Evolutionary conservation across 2,888 invertebrate genomes (phyloP).

Genomic region (Microctonus brassicae): DNA sequence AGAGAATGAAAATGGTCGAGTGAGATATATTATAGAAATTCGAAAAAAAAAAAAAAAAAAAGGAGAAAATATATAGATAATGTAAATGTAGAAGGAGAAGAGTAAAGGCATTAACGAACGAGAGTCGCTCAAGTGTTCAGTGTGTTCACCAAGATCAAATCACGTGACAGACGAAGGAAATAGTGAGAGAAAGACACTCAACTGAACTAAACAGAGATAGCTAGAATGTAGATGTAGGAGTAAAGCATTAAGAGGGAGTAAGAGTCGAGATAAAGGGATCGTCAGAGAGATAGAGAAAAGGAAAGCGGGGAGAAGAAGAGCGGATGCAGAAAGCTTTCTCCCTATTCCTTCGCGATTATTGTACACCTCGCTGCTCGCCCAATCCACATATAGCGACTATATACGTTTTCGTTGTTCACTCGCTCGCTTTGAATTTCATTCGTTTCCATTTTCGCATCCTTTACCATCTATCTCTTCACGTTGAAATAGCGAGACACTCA

Average conservation of each 20-base stretch:
- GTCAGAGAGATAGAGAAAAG: conserved; percentile 24
- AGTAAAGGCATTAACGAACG: conserved; percentile 55
- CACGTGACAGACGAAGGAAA: conserved; percentile 22
- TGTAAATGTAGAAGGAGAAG: not conserved
- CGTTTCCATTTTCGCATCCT: conserved; percentile 22
- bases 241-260: conserved; percentile 26
- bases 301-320: conserved; percentile 4
- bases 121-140: conserved; percentile 51
- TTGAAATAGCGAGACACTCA: conserved; percentile 2
- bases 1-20: not conserved
- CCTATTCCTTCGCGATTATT: conserved; percentile 58
- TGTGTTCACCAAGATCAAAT: conserved; percentile 48
- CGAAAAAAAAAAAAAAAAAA: conserved; percentile 7
- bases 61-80: not conserved
- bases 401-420: conserved; percentile 45
- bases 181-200: conserved; percentile 20
- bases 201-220: not conserved
- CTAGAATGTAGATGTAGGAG: conserved; percentile 15
- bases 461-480: not conserved
- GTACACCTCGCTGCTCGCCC: conserved; percentile 55
- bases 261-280: conserved; percentile 38
- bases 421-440: conserved; percentile 33
- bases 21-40: conserved; percentile 34
- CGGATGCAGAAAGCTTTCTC: conserved; percentile 36
- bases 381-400: conserved; percentile 54